A percentile compares a stretch with the other conserved stretches of the same genome.
Conservation (phyloP, 2,113 vertebrate genomes). For the Psammodynastes pulverulentus region DNA sequence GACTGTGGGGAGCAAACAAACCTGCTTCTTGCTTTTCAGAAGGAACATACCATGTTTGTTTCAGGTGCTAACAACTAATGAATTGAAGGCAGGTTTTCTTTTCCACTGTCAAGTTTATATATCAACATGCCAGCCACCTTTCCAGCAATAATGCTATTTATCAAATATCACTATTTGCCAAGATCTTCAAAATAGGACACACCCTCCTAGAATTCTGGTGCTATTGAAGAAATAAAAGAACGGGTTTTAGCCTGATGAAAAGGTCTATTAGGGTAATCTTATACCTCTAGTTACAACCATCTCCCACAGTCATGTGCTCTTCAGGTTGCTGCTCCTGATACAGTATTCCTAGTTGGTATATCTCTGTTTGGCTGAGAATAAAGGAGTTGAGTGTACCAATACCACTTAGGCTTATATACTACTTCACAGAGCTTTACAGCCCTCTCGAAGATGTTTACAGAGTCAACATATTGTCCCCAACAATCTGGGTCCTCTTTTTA, state of each 20-base stretch:
- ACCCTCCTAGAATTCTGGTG: not conserved
- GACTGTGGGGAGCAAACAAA: slow-evolving; percentile 30
- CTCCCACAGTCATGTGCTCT: not conserved
- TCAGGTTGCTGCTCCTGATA: not conserved
- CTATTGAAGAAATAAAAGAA: not conserved
- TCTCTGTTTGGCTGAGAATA: not conserved
- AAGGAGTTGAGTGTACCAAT: not conserved
- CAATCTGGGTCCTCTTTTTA: too few species aligned
- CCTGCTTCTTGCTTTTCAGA: not conserved
- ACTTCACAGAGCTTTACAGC: too few species aligned
- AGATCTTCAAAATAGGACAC: slow-evolving; percentile 4
- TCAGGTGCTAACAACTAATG: slow-evolving; percentile 57
- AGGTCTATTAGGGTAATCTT: not conserved
- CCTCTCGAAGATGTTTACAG: too few species aligned
- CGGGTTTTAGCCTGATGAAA: not conserved
- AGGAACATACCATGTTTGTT: slow-evolving; percentile 51
- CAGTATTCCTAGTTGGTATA: not conserved
- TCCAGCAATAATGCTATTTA: slow-evolving; percentile 24
- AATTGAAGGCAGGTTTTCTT: slow-evolving; percentile 46
- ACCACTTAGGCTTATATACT: too few species aligned
- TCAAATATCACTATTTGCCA: slow-evolving; percentile 30
- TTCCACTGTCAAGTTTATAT: slow-evolving; percentile 43
- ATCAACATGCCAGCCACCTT: slow-evolving; percentile 32
- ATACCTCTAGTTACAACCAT: not conserved
- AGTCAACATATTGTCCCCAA: too few species aligned